phyloP scores from a whole-genome alignment of 2,797 vertebrate genomes.

The Odontamblyopus rebecca region DNA sequence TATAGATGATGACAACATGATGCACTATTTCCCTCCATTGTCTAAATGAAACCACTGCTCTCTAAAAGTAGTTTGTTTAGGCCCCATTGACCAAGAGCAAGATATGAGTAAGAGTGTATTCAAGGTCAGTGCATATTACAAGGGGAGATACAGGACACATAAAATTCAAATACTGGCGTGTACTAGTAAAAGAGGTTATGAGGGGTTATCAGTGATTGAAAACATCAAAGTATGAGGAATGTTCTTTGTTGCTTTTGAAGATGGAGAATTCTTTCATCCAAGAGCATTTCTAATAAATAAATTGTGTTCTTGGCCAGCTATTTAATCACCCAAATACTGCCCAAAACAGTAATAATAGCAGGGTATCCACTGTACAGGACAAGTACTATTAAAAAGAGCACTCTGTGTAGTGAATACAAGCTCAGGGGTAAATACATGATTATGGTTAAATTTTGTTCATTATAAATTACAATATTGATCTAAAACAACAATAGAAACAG shows the following conservation, averaged over 20 bases:
- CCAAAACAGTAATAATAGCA: background rate
- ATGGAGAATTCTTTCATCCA: constrained; percentile 1
- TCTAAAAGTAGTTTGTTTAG: constrained; percentile 12
- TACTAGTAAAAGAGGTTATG: background rate
- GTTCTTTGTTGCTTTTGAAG: constrained; percentile 3
- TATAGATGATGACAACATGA: constrained; percentile 13
- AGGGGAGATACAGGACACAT: background rate
- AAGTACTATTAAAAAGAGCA: background rate
- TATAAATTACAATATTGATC: no score
- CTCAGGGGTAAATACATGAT: background rate
- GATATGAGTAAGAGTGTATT: background rate
- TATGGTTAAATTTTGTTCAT: no score
- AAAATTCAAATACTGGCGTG: background rate
- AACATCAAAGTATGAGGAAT: constrained; percentile 2
- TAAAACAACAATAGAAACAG: no score
- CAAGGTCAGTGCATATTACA: constrained; percentile 8
- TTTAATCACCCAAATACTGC: background rate
- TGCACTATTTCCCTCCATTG: constrained; percentile 15
- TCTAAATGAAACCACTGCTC: background rate
- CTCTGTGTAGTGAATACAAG: background rate
- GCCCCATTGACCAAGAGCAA: background rate
- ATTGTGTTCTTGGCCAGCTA: constrained; percentile 2
- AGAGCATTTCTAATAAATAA: constrained; percentile 3
- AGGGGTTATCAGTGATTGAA: constrained; percentile 4
- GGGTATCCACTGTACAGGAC: background rate